Percentiles rank a stretch among this genome's conserved stretches.
These are phyloP conservation scores for Drosophila borealis DNA, from an alignment of 2,888 invertebrate species.

Conservation along the genomic window DNA sequence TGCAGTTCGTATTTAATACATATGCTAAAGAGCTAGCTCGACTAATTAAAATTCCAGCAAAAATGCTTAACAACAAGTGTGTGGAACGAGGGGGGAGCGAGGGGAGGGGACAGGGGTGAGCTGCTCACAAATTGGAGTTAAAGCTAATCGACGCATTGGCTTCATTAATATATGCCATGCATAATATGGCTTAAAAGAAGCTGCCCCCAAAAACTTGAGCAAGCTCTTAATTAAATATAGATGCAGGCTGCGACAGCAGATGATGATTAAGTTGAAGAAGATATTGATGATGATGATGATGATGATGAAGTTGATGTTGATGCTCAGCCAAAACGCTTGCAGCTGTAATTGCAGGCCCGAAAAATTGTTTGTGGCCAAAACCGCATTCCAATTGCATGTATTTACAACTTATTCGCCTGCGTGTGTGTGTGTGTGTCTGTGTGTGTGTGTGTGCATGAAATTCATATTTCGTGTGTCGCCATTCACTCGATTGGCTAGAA, in stretches of 20 bases:
- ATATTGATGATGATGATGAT: conserved; percentile 1
- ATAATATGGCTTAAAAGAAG: conserved; percentile 22
- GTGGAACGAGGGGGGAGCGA: no score
- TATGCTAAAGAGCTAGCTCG: conserved; percentile 48
- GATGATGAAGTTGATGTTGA: background rate
- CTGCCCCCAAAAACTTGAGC: conserved; percentile 57
- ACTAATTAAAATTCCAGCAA: conserved; percentile 53
- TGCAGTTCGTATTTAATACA: conserved; percentile 44
- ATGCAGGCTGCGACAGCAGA: conserved; percentile 7
- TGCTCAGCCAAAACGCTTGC: conserved; percentile 12
- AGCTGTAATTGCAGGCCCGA: conserved; percentile 38
- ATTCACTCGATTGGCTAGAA: conserved; percentile 48
- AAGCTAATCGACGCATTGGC: conserved; percentile 43
- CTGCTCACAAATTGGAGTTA: conserved; percentile 46
- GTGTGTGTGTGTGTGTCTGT: background rate
- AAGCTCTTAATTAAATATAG: conserved; percentile 63
- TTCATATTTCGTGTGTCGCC: conserved; percentile 74
- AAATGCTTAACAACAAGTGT: background rate
- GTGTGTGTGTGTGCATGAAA: conserved; percentile 25
- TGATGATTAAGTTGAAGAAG: background rate
- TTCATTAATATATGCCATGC: conserved; percentile 43
- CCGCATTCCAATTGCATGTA: conserved; percentile 62
- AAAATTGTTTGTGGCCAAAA: conserved; percentile 59
- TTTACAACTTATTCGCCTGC: conserved; percentile 16
- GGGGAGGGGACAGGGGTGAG: background rate